phyloP scores from a whole-genome alignment of 1,140 invertebrate species.

The Pseudomyrmex flavicornis region DNA sequence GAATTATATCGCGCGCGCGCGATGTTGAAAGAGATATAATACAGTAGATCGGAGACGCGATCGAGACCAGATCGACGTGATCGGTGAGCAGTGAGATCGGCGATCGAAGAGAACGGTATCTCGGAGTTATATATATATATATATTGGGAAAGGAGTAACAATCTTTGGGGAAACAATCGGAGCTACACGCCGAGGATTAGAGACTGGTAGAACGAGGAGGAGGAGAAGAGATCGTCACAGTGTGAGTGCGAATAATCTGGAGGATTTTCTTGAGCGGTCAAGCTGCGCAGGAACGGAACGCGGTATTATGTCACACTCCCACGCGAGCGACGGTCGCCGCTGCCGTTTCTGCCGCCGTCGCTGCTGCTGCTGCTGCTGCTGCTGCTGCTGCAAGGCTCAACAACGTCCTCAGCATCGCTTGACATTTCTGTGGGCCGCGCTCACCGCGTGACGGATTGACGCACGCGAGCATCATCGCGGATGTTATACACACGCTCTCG shows the following conservation, averaged over 20 bases:
- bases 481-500: constrained; percentile 18
- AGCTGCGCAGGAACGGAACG: constrained; percentile 48
- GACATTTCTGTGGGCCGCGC: constrained; percentile 74
- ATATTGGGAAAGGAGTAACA: neutral
- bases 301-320: constrained; percentile 80
- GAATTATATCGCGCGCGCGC: neutral
- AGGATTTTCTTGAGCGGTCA: neutral
- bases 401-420: constrained; percentile 72
- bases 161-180: neutral
- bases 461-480: neutral
- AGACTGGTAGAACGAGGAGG: no score
- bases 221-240: neutral
- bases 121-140: no score
- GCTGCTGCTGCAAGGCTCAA: constrained; percentile 41
- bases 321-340: constrained; percentile 76
- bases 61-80: neutral
- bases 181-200: neutral
- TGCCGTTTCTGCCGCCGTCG: constrained; percentile 42
- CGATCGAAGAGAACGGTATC: neutral
- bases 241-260: neutral
- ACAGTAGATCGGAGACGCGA: neutral
- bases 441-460: neutral
- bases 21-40: neutral
- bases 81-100: neutral
- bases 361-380: constrained; percentile 44